phyloP scores from a whole-genome alignment of 2,113 vertebrate species.

The Chitala chitala region DNA sequence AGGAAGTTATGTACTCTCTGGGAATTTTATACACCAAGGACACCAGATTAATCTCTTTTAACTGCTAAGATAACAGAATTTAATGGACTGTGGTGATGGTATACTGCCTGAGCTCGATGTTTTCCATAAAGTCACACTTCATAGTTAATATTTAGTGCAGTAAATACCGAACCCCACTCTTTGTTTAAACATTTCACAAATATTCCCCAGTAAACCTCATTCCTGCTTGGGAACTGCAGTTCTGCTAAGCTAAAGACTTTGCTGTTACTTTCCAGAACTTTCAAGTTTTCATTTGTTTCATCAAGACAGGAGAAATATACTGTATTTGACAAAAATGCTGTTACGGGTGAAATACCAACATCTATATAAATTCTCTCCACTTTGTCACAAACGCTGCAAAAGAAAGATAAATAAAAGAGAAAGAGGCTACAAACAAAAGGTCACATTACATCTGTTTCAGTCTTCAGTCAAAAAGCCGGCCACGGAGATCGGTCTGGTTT shows the following conservation, averaged over 20 bases:
- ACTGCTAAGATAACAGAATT: not conserved
- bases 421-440: not conserved
- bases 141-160: not conserved
- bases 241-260: not conserved
- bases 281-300: no score
- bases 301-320: no score
- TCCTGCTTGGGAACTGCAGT: not conserved
- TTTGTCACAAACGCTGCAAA: no score
- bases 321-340: no score
- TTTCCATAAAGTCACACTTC: not conserved
- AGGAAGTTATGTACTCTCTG: no score
- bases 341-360: no score
- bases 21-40: not conserved
- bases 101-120: not conserved
- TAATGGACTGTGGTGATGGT: no score
- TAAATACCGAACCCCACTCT: not conserved
- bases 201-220: not conserved
- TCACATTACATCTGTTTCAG: not conserved
- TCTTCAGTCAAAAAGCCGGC: not conserved
- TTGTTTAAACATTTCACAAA: not conserved
- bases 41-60: not conserved
- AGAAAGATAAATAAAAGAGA: not conserved
- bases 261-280: no score
- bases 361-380: not conserved
- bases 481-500: not conserved